These are phyloP conservation scores for Dissostichus mawsoni DNA, from an alignment of 2,113 vertebrate genomes.

Conservation along the genomic window DNA sequence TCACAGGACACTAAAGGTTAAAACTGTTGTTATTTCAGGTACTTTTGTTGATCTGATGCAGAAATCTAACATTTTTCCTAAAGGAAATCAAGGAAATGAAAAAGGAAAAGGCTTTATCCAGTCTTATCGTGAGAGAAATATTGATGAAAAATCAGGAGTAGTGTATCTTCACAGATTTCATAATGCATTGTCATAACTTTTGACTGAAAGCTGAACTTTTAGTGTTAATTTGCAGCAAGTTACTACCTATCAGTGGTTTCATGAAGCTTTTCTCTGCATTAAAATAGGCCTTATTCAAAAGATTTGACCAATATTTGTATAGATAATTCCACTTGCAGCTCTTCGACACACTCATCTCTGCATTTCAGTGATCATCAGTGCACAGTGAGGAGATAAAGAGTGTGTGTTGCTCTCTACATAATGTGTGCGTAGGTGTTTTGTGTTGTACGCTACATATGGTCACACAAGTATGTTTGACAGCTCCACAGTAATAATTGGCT, in stretches of 20 bases:
- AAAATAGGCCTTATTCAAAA: too few relatives aligned
- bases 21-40: not conserved
- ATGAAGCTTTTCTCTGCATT: too few relatives aligned
- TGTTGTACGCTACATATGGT: not conserved
- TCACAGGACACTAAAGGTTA: not conserved
- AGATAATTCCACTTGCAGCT: too few relatives aligned
- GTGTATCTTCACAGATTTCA: too few relatives aligned
- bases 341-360: too few relatives aligned
- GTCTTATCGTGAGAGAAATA: not conserved
- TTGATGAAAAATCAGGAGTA: not conserved
- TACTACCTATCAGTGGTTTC: too few relatives aligned
- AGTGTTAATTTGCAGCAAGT: too few relatives aligned
- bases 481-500: slow-evolving; percentile 50
- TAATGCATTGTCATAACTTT: too few relatives aligned
- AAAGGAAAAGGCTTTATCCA: not conserved
- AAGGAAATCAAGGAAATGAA: too few relatives aligned
- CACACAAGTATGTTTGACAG: slow-evolving; percentile 19
- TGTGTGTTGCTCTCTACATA: not conserved
- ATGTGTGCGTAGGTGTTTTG: not conserved
- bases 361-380: not conserved
- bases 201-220: too few relatives aligned
- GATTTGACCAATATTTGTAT: too few relatives aligned
- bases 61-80: too few relatives aligned
- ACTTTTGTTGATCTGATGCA: not conserved
- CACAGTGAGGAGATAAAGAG: not conserved